Percentiles rank a stretch among this genome's conserved stretches.
phyloP scores from a whole-genome alignment of 2,888 invertebrate genomes.

The Scaptomyza cyrtandrae region DNA sequence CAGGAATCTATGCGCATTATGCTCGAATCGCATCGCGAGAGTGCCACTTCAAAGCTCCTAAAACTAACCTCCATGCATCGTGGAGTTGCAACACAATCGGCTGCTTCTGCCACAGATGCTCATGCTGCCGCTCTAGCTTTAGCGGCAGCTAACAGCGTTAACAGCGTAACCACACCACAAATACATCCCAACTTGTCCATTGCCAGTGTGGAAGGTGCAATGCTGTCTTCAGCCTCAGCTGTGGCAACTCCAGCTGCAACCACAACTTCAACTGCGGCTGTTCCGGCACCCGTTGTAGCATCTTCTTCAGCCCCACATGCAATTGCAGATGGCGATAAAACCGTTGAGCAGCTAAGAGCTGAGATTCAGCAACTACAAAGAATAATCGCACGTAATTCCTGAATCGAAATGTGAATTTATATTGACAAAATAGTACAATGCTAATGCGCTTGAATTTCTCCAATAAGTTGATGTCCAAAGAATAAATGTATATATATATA shows the following conservation, averaged over 20 bases:
- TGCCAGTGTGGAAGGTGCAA: slow-evolving; percentile 62
- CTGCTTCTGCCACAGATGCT: neutral
- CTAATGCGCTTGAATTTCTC: slow-evolving; percentile 15
- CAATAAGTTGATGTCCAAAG: neutral
- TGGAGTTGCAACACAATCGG: slow-evolving; percentile 9
- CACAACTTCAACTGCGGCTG: neutral
- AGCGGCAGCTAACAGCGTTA: neutral
- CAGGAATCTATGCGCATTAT: slow-evolving; percentile 80
- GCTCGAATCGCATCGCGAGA: slow-evolving; percentile 79
- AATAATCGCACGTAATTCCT: slow-evolving; percentile 61
- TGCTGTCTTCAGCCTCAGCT: neutral
- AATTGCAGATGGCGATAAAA: slow-evolving; percentile 1
- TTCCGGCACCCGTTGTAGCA: neutral
- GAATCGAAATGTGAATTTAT: neutral
- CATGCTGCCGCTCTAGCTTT: neutral
- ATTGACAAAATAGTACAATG: neutral
- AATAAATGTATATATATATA: neutral
- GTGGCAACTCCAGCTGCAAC: neutral
- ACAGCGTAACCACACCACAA: slow-evolving; percentile 56
- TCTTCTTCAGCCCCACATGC: neutral
- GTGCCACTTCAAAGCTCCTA: slow-evolving; percentile 80
- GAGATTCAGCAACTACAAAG: slow-evolving; percentile 76
- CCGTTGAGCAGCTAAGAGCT: slow-evolving; percentile 70
- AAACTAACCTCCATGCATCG: slow-evolving; percentile 77
- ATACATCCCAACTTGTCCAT: slow-evolving; percentile 65